These are phyloP conservation scores for Clavelina lepadiformis DNA, from an alignment of 23 tunicate genomes.

Conservation along the genomic window DNA sequence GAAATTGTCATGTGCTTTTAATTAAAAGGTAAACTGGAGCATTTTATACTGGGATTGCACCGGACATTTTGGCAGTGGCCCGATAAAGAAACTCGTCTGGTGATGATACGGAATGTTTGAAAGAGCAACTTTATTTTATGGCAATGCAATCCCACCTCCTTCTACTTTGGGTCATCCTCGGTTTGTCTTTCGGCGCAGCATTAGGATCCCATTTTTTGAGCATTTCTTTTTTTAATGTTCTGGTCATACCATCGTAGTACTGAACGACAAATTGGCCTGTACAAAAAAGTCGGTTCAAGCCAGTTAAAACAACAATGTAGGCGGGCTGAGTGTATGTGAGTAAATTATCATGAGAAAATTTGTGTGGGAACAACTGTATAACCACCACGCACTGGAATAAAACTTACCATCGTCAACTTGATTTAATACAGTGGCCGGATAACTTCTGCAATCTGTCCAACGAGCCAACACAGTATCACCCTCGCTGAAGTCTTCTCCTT, in stretches of 20 bases:
- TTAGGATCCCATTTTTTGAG: conserved; percentile 59
- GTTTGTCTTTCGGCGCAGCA: conserved; percentile 16
- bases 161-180: no score
- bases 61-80: no score
- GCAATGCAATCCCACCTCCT: background rate
- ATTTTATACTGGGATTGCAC: no score
- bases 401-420: conserved; percentile 39
- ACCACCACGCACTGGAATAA: no score
- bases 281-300: background rate
- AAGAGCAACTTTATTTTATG: background rate
- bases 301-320: no score
- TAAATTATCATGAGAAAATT: no score
- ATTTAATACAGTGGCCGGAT: conserved; percentile 59
- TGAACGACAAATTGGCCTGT: conserved; percentile 54
- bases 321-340: no score
- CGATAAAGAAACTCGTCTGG: no score
- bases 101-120: no score
- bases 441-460: conserved; percentile 71
- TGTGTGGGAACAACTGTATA: no score
- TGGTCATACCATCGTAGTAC: conserved; percentile 72
- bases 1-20: no score
- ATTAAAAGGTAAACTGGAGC: no score
- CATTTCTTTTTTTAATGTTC: conserved; percentile 29
- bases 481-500: background rate
- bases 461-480: conserved; percentile 68